Evolutionary conservation across 2,888 invertebrate genomes (phyloP).

Genomic region (Eumerus sabulonum): DNA sequence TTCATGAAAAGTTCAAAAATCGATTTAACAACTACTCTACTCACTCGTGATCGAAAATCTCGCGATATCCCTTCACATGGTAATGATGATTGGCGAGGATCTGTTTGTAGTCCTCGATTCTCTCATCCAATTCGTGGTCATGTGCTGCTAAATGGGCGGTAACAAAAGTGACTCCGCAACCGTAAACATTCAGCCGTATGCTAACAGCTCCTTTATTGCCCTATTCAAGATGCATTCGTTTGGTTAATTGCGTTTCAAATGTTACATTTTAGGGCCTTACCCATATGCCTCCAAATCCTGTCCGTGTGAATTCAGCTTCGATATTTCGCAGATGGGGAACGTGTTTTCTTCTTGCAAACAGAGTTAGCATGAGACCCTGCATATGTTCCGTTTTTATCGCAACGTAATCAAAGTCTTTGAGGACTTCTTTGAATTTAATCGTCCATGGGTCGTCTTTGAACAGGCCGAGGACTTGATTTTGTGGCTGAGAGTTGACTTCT

Average conservation of each 20-base stretch:
- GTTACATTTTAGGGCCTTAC: conserved; percentile 80
- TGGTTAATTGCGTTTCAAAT: not conserved
- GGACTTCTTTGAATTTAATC: conserved; percentile 84
- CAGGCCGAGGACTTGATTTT: conserved; percentile 89
- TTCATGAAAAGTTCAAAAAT: not conserved
- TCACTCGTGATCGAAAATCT: conserved; percentile 95
- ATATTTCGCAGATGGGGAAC: conserved; percentile 90
- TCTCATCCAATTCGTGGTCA: conserved; percentile 89
- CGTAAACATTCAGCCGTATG: conserved; percentile 91
- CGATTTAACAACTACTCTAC: too few species aligned
- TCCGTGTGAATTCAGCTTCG: conserved; percentile 92
- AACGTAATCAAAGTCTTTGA: conserved; percentile 86
- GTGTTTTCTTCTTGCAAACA: conserved; percentile 89
- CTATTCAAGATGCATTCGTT: conserved; percentile 79
- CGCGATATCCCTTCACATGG: conserved; percentile 86
- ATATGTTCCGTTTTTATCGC: conserved; percentile 89
- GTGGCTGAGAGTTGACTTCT: conserved; percentile 93
- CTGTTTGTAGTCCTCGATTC: conserved; percentile 92
- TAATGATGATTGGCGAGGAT: conserved; percentile 92
- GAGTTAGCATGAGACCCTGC: conserved; percentile 89
- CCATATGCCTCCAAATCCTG: conserved; percentile 96
- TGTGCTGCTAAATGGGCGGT: conserved; percentile 96
- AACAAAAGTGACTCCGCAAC: conserved; percentile 92
- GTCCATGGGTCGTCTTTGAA: conserved; percentile 94
- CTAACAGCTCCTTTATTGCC: conserved; percentile 98